Base-by-base conservation (phyloP, 2,888 invertebrate species). In the Alsophila aescularia region DNA sequence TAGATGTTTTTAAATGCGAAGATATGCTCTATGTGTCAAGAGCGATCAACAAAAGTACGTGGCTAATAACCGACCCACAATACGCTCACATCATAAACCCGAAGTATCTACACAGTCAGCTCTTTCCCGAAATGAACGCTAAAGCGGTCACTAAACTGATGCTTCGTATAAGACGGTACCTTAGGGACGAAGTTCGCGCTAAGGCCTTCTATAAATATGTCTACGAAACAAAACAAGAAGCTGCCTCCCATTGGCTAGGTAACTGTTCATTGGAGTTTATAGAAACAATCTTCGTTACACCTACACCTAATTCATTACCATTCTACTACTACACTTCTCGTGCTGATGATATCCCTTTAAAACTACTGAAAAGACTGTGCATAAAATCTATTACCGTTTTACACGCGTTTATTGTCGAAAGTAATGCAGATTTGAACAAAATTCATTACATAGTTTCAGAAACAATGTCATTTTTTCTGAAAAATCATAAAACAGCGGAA, bases 21-120 rank as follows among this genome's bases (percentile, higher is more conserved):
- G 84, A 86, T 52, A 76, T 79, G 70, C 62, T 88, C 29, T 85
- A 83, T 54, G 79, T 83, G 2, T 77, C 87, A 7, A 75, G 79
- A 64, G 85, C 79, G 13, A 77, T 89, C 34, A 87, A 83, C 52
- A 68, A 72, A 41, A 73, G 77, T 34, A 62, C 69, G 12, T 88
- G 88, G 88, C 64, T 88, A 8, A 70, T 89, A 32, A 82, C 76
- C 1, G 83, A 88, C 18, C 60, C 68, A 5, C 66, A 82, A 49
- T 84, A 84, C 55, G 73, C 75, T 4, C 63, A 83, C 58, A 77
- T 88, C 41, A 72, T 90, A 41, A 85, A 89, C 55, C 85, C 88
- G 3, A 64, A 80, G 40, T 80, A 83, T 61, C 64, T 89, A 6
- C 61, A 81, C 50, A 61, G 67, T 2, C 55, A 78, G 36, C 66